Evolutionary conservation across 2,113 vertebrate species (phyloP), one percentile per base, ranked within the genome.

Genomic region (Cynocephalus volans): DNA sequence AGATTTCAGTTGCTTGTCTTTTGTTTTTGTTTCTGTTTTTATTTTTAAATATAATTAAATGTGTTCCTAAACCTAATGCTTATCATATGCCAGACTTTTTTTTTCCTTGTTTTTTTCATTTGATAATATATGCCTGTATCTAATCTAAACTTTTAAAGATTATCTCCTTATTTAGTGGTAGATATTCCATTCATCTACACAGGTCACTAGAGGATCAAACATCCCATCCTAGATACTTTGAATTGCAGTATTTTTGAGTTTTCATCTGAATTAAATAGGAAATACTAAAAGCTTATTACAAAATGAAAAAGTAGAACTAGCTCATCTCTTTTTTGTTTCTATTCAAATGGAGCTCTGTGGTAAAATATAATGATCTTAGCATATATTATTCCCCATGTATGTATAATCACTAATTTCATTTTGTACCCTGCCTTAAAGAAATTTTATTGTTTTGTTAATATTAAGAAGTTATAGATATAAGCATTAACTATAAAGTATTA

Each of bases 241-340:
- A 86, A 54, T 1, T 60, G 11, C n/a, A 73, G 50, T 13, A 24
- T 73, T 82, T 64, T 21, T 87, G 5, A 64, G 18, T n/a, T 90
- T 90, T 64, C 8, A 41, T 86, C n/a, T 82, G 70, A 82, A 70
- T 75, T 69, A 89, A 60, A 8, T 48, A 80, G 1, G 23, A 90
- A 70, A 75, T 84, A 18, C n/a, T 89, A 70, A 70, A 67, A 93
- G 19, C 8, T 93, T 58, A 82, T 41, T 54, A 31, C n/a, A 94
- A 79, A 73, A 6, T 87, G 14, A 90, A 69, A 28, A 62, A 62
- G 90, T 64, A 67, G 23, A 92, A 31, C 31, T 77, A 48, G 28
- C 24, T 76, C 73, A 69, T 67, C 5, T 8, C 3, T 80, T 45
- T 56, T 21, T 62, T 65, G 28, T 58, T n/a, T 23, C 62, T 41